Conservation (phyloP, 2,888 invertebrate species). For the Microplitis deprimator region DNA sequence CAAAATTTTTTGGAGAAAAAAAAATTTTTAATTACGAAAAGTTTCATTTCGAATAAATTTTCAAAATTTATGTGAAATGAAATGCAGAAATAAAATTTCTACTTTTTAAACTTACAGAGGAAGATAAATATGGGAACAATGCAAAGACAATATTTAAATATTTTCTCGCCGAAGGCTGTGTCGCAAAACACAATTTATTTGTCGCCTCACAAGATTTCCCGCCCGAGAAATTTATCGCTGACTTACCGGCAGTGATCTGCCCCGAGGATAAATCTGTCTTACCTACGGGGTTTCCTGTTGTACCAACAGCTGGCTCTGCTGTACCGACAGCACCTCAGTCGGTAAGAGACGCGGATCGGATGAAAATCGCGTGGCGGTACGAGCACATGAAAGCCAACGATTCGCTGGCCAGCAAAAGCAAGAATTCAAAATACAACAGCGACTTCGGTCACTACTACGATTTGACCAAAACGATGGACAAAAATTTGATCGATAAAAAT, state of each 20-base stretch:
- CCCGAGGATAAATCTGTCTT: conserved; percentile 61
- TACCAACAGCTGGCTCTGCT: background rate
- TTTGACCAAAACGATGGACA: conserved; percentile 81
- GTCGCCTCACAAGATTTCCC: conserved; percentile 82
- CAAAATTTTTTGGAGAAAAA: no score
- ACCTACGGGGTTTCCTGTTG: no score
- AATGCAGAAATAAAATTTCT: no score
- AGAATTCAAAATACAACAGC: background rate
- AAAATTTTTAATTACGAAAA: no score
- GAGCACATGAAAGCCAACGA: conserved; percentile 80
- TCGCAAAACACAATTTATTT: conserved; percentile 81
- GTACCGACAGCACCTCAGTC: background rate
- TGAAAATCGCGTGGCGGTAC: conserved; percentile 94
- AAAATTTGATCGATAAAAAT: conserved; percentile 74
- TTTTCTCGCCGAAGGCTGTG: conserved; percentile 90
- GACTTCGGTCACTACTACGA: conserved; percentile 86
- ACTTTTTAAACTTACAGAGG: conserved; percentile 77
- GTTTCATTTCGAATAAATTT: no score
- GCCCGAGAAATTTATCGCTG: conserved; percentile 77
- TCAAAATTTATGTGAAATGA: no score
- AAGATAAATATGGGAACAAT: conserved; percentile 85
- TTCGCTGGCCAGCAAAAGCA: conserved; percentile 50
- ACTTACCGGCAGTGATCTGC: conserved; percentile 75
- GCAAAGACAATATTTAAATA: conserved; percentile 86
- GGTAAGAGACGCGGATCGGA: conserved; percentile 72